A percentile compares a stretch with the other conserved stretches of the same genome.
Conservation (phyloP, 53 echinoderm and acorn worm genomes). For the Temnopleurus reevesii region DNA sequence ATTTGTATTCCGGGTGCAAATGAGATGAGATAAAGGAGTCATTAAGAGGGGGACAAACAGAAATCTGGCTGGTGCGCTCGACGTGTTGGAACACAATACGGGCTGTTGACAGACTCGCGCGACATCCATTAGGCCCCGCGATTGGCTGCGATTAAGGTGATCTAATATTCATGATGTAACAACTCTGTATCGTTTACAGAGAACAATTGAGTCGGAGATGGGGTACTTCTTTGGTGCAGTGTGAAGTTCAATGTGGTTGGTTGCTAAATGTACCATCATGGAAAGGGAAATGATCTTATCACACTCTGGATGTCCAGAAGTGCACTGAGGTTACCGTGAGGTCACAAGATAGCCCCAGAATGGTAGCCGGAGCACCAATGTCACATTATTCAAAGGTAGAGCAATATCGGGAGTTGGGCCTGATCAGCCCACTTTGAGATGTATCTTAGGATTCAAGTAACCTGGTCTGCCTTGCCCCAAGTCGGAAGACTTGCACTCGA, state of each 20-base stretch:
- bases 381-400: too few relatives aligned
- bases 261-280: conserved; percentile 47
- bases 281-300: conserved; percentile 52
- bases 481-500: too few relatives aligned
- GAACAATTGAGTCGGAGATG: conserved; percentile 32
- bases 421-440: too few relatives aligned
- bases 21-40: conserved; percentile 33
- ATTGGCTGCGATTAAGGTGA: conserved; percentile 38
- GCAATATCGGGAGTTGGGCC: too few relatives aligned
- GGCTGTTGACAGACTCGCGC: conserved; percentile 33
- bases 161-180: conserved; percentile 65
- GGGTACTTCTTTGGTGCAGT: background rate
- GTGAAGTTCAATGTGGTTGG: conserved; percentile 26
- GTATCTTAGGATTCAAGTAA: too few relatives aligned
- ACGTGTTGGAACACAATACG: conserved; percentile 45
- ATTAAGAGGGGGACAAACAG: conserved; percentile 50
- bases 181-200: conserved; percentile 56
- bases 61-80: background rate
- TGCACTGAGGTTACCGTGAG: conserved; percentile 8
- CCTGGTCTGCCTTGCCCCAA: too few relatives aligned
- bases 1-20: conserved; percentile 46
- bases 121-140: conserved; percentile 44
- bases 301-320: conserved; percentile 27
- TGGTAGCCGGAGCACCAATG: too few relatives aligned
- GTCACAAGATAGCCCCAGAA: conserved; percentile 1